Evolutionary conservation across 2,888 invertebrate species (phyloP).

Genomic region (Ormyrus pomaceus): DNA sequence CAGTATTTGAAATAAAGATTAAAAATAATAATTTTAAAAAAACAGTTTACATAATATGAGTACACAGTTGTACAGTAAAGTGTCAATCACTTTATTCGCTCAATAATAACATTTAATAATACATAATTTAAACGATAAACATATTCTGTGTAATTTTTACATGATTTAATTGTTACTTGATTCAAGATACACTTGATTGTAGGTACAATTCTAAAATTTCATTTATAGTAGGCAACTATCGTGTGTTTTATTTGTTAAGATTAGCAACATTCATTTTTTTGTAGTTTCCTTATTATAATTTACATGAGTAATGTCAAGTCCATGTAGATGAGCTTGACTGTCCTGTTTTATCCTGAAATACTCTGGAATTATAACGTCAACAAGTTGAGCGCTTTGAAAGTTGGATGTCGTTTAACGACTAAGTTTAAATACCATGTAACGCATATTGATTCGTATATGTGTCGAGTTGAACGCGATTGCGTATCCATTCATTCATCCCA

Average conservation of each 20-base stretch:
- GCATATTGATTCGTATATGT: conserved; percentile 47
- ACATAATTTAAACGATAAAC: conserved; percentile 74
- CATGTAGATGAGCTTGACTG: conserved; percentile 54
- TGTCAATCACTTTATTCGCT: conserved; percentile 75
- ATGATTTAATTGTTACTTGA: conserved; percentile 71
- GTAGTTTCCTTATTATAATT: conserved; percentile 63
- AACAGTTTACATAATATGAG: conserved; percentile 23
- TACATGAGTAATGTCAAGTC: conserved; percentile 66
- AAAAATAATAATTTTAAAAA: conserved; percentile 32
- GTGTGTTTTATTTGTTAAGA: conserved; percentile 72
- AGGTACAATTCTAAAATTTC: conserved; percentile 63
- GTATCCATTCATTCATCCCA: conserved; percentile 69
- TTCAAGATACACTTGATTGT: conserved; percentile 72
- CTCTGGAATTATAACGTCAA: conserved; percentile 51
- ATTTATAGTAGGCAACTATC: conserved; percentile 73
- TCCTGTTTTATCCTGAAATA: conserved; percentile 57
- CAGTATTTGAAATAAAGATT: conserved; percentile 33
- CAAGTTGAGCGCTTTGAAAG: conserved; percentile 52
- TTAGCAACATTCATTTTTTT: conserved; percentile 70
- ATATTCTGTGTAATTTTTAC: conserved; percentile 72
- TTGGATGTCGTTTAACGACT: conserved; percentile 48
- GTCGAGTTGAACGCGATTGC: conserved; percentile 66
- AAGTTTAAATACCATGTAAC: conserved; percentile 53
- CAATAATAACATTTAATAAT: conserved; percentile 75
- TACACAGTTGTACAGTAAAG: conserved; percentile 65